Evolutionary conservation across 2,797 vertebrate species (phyloP), one percentile per base, ranked within the genome.

Genomic region (Thripadectes ignobilis): DNA sequence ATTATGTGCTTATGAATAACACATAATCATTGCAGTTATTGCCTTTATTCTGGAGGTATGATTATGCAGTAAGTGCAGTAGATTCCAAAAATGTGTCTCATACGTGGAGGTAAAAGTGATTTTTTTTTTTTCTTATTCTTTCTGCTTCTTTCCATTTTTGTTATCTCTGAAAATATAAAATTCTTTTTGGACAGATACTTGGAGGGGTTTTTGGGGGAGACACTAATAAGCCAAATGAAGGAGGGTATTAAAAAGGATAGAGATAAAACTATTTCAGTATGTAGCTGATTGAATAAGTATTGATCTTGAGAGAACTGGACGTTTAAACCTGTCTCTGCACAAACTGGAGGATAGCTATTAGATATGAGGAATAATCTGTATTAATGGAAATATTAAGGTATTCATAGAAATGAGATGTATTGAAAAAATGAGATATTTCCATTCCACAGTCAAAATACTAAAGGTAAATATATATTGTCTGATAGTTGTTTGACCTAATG

Each of bases 1-100:
- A 89, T 27, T 2, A 32, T 72, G 65, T 83, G 73, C 54, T 85
- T 73, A 65, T 92, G 85, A 84, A 84, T 92, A 94, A 51, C 79
- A 39, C 68, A 66, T 75, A 49, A 20, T 68, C 36, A 2, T 10
- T 84, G 73, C 88, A 81, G 92, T 66, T n/a, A 72, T 75, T 88
- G 68, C 54, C 67, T 84, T 93, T 61, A 34, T 75, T 89, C 57
- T 36, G 45, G 38, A 52, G 48, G 6, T 58, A 24, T 68, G 41
- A 14, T 51, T 38, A 38, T 73, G 83, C 29, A 88, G 52, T 48
- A 83, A 75, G 57, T 57, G 72, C 84, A 62, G 21, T 3, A 49
- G 34, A 10, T 85, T 65, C 61, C 30, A 10, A 12, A 26, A 2
- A 2, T 85, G 51, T 30, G 19, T 43, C 68, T 61, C 27, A 22